These are phyloP conservation scores for Sciurus vulgaris DNA, from an alignment of 2,797 vertebrate genomes.

Conservation along the genomic window DNA sequence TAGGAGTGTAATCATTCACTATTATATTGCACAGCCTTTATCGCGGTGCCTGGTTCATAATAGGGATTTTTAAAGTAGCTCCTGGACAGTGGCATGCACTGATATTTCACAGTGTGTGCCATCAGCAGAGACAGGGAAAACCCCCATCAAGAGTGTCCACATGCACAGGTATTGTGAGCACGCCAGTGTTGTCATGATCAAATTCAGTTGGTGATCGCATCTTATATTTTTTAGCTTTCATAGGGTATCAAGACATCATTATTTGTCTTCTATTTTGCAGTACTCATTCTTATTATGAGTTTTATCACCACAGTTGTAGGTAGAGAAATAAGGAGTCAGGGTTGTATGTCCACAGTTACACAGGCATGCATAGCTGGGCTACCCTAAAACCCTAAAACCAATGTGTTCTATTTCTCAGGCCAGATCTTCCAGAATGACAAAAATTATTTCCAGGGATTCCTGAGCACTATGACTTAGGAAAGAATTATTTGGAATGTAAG, in stretches of 20 bases:
- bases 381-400: neutral
- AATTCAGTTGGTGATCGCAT: neutral
- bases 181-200: neutral
- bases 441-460: conserved; percentile 22
- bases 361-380: rapidly evolving
- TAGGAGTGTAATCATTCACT: neutral
- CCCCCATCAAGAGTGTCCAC: neutral
- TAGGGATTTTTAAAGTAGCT: neutral
- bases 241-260: too few species aligned
- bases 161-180: neutral
- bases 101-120: rapidly evolving
- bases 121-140: neutral
- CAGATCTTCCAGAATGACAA: neutral
- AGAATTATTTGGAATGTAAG: conserved; percentile 61
- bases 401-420: neutral
- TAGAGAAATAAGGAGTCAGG: neutral
- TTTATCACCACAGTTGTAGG: neutral
- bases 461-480: conserved; percentile 49
- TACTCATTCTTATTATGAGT: neutral
- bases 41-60: too few species aligned
- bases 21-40: neutral
- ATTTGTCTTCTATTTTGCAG: neutral
- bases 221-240: neutral
- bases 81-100: neutral
- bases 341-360: neutral